Base-by-base conservation (phyloP, 1,140 invertebrate species). In the Trinorchestia longiramus region DNA sequence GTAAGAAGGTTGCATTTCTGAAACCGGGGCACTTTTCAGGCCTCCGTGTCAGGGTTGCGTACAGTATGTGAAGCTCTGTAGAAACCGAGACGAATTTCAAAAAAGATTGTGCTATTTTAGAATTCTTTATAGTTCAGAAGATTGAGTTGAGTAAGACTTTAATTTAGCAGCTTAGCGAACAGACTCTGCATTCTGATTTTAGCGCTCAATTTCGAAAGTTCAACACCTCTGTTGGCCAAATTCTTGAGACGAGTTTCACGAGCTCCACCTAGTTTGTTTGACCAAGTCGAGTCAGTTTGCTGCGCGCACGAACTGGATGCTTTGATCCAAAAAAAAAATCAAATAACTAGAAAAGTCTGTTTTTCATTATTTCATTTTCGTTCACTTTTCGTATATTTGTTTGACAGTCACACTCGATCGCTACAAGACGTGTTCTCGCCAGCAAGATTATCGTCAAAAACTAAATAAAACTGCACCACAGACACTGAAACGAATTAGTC, bases 351-450 rank as follows among this genome's bases (percentile, higher is more conserved):
- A 77, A 28, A 15, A 77, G 62, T 36, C 62, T 77, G 28, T 3
- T 28, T 3, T 36, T 77, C 62, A 3, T 77, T 23, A 28, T 15
- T 77, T 77, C 15, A 15, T 28, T 36, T 19, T 77, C 3, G 62
- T 77, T 77, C 62, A 77, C 62, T 77, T 77, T 53, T 77, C 36
- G 62, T 77, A 23, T 77, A 77, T 3, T 19, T 77, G 62, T 77
- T 77, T 28, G 62, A 77, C 62, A 77, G 62, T 77, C 88, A 90
- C 88, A 90, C n/a, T 90, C 88, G n/a, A 42, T 90, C 88, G 6
- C 88, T 90, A 90, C 88, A 90, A 90, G 88, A 90, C 88, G 88
- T 90, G 43, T 90, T 90, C 88, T 90, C 88, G 88, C 88, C 88
- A 90, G 88, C 88, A 90, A 90, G 88, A 90, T 41, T 90, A 90